Evolutionary conservation across 1,140 invertebrate species (phyloP), one percentile per base, ranked within the genome.

Genomic region (Eueides isabella): DNA sequence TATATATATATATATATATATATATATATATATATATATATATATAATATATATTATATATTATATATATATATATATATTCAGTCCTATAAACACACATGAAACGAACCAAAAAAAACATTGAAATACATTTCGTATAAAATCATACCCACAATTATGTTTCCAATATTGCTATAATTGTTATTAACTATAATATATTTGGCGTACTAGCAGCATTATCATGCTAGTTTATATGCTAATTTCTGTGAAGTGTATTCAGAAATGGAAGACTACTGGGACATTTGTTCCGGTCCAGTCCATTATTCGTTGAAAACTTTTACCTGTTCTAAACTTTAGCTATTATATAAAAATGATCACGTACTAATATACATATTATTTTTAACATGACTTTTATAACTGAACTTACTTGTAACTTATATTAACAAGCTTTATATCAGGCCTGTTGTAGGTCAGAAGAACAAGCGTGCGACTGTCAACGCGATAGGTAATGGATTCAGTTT

Each of bases 171-270:
- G 62, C 62, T 29, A 65, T 35, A 19, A n/a, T n/a, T n/a, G n/a
- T 31, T 64, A 31, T 11, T 64, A 31, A 44, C 16, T 2, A 44
- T n/a, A n/a, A n/a, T n/a, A n/a, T 19, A 55, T 55, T 55, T 9
- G 48, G 7, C 23, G 38, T 70, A 35, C 55, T 5, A 16, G 31
- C 14, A 62, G n/a, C 61, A 70, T 62, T 62, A 70, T 38, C 61
- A 33, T 26, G 28, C 19, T 33, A 70, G 33, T 70, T 70, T 62
- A 70, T 69, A 61, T 70, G 68, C 61, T 62, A 70, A 70, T 70
- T 70, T 61, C 44, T 38, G 38, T 67, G 41, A 69, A 69, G 67
- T 70, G 33, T 61, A 61, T 69, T 69, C 48, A 16, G 29, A 69
- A 69, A 69, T 69, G 29, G 31, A 30, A 44, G 44, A 48, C 29